Evolutionary conservation across 2,888 invertebrate species (phyloP).

Genomic region (Theodoxus fluviatilis): DNA sequence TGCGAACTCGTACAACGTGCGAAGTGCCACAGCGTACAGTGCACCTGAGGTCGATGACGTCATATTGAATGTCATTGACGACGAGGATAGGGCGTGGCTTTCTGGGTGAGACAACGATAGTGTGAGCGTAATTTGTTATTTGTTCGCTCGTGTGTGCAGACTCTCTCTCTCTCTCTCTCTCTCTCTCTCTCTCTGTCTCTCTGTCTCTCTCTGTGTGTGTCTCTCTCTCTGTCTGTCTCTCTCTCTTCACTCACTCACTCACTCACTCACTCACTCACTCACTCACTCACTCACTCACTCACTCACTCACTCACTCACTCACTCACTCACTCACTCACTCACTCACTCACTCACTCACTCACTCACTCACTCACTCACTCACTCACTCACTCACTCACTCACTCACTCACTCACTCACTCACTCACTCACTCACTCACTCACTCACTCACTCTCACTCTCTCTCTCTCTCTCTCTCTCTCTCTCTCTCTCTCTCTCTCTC

Average conservation of each 20-base stretch:
- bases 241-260: neutral
- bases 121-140: no score
- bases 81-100: no score
- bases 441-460: neutral
- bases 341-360: neutral
- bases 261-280: neutral
- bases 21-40: no score
- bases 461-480: neutral
- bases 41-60: no score
- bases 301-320: neutral
- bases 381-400: neutral
- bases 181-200: no score
- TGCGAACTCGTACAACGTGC: no score
- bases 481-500: slow-evolving; percentile 2
- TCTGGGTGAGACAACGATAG: no score
- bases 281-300: neutral
- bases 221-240: neutral
- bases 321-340: neutral
- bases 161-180: no score
- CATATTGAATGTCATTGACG: no score
- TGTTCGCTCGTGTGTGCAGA: no score
- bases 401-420: neutral
- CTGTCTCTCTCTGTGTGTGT: no score
- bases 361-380: neutral
- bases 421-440: neutral